Evolutionary conservation across 2,113 vertebrate genomes (phyloP), one percentile per base, ranked within the genome.

Genomic region (Holacanthus passer): DNA sequence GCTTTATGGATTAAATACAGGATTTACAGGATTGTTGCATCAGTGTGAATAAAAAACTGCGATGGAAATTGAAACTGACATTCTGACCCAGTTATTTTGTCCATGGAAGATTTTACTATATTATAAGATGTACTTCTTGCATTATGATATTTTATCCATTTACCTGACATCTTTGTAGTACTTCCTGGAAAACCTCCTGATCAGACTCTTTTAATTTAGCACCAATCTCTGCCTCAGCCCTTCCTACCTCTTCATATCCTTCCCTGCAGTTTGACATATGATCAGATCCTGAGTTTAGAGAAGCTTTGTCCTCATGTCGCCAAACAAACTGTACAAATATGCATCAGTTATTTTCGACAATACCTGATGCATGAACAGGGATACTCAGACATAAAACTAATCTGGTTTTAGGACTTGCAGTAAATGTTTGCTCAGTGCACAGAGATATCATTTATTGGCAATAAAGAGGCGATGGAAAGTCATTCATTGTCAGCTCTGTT

Each of bases 341-440:
- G 41, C 41, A 43, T 16, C 2, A n/a, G 37, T 24, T 29, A 52
- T 59, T 29, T 20, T 31, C 50, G 1, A 20, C 22, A 19, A 52
- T 20, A 37, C 24, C 10, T 70, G 13, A 31, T n/a, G 16, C 32
- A 37, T 19, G 16, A 50, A 24, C 27, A 17, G 8, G 22, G 55
- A 48, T n/a, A 39, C 7, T 35, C 1, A 24, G 3, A 62, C n/a
- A 55, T 35, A 35, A 82, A 73, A 27, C 11, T 11, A 37, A 29
- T 50, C 1, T 20, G 14, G 31, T n/a, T n/a, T n/a, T n/a, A n/a
- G n/a, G n/a, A n/a, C n/a, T n/a, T n/a, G n/a, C 16, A 52, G 62
- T 68, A 56, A 60, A 85, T 69, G 62, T 73, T 89, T 79, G 71
- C 5, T 73, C 24, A 69, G 73, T 41, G 22, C 48, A 73, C 69